Evolutionary conservation across 2,888 invertebrate species (phyloP), one percentile per base, ranked within the genome.

Genomic region (Odontocolon sp.): DNA sequence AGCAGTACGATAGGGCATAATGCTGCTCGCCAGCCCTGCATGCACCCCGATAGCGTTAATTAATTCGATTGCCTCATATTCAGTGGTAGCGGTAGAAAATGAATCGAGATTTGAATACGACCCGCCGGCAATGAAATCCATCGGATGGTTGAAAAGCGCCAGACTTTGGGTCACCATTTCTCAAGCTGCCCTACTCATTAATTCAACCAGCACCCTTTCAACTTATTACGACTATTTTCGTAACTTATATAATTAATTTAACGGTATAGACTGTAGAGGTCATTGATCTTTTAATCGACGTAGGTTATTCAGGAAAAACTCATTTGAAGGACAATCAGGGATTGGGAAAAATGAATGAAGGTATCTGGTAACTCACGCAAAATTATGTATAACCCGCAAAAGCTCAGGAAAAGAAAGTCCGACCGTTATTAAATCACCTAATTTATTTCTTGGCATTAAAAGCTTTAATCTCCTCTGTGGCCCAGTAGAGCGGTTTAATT

Each of bases 11-110:
- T 38, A 26, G 8, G 21, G 3, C 4, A 47, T 23, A 57, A 57
- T 61, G 33, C 31, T 42, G 11, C 9, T 16, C 56, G 47, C 40
- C 31, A 4, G 40, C 23, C 11, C 38, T 67, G 73, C 64, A 18
- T 28, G 42, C 23, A 31, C 42, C 21, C 31, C 61, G 77, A 77
- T 78, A 79, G 59, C 45, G 68, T 66, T 76, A 76, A 78, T 80
- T 79, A 74, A 75, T 79, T 36, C 47, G 45, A 70, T 76, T 67
- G 57, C 57, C 38, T 14, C 8, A 21, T 23, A 38, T 23, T 18
- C 38, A n/a, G 26, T 6, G 26, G 31, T 8, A 3, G 11, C 38
- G 50, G 16, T 14, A 6, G 45, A 36, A 33, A 71, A 67, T 40
- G 28, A 66, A 71, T 67, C 11, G 47, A 45, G 38, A 61, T 33